Conservation (phyloP, 23 tunicate species). For the Oikopleura dioica region DNA sequence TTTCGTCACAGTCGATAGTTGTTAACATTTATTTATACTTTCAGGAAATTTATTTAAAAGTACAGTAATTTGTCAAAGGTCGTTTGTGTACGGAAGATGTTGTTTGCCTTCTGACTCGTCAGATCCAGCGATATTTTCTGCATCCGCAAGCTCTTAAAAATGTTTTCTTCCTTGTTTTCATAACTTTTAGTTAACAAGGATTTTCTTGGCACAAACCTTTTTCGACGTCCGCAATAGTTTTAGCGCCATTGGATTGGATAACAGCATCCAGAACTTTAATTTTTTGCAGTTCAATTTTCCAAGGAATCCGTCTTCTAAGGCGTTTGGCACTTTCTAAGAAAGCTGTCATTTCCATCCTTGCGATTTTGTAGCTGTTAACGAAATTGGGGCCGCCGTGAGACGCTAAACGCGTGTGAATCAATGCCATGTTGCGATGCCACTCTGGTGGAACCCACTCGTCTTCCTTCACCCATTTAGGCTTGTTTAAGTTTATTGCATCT, state of each 20-base stretch:
- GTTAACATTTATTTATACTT: too few relatives aligned
- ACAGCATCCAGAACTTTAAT: neutral
- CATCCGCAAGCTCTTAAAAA: neutral
- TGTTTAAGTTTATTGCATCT: neutral
- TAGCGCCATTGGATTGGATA: neutral
- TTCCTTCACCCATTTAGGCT: neutral
- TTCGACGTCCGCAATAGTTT: neutral
- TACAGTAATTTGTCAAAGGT: neutral
- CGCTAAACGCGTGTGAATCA: neutral
- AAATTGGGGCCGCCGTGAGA: neutral
- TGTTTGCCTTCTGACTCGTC: neutral
- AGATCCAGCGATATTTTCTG: neutral
- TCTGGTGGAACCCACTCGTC: neutral
- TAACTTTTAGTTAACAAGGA: neutral
- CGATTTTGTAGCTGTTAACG: neutral
- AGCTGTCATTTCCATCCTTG: neutral
- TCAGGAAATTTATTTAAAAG: too few relatives aligned
- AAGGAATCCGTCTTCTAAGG: neutral
- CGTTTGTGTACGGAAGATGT: neutral
- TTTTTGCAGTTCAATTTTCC: neutral
- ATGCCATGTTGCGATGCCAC: neutral
- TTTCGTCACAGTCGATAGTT: too few relatives aligned
- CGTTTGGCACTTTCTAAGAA: neutral
- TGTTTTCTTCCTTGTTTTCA: neutral
- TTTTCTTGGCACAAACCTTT: neutral